phyloP scores from a whole-genome alignment of 2,888 invertebrate species.

The Lochmaea crataegi region DNA sequence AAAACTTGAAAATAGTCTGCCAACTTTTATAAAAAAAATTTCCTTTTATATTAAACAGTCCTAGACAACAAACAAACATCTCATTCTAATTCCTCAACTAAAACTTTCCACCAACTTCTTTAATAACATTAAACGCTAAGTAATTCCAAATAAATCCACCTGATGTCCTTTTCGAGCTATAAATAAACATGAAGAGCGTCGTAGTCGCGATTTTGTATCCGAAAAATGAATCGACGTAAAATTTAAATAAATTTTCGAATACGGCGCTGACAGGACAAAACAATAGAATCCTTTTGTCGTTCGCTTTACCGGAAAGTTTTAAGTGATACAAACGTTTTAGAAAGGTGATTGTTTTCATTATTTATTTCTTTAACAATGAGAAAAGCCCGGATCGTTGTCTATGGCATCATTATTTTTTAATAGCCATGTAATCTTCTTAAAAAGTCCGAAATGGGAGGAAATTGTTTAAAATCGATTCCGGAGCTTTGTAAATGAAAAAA shows the following conservation, averaged over 20 bases:
- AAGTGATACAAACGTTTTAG: conserved; percentile 1
- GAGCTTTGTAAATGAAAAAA: too few species aligned
- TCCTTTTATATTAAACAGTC: too few species aligned
- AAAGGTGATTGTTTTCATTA: neutral
- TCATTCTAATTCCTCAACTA: neutral
- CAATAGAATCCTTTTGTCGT: neutral
- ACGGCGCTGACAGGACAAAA: neutral
- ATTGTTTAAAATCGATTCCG: too few species aligned
- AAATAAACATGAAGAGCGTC: neutral
- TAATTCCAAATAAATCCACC: neutral
- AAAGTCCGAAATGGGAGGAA: too few species aligned
- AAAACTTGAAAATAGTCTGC: too few species aligned
- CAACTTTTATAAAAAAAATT: too few species aligned
- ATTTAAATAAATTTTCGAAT: conserved; percentile 5
- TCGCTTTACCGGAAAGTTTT: conserved; percentile 3
- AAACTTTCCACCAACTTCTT: neutral
- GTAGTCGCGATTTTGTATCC: neutral
- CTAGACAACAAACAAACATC: too few species aligned
- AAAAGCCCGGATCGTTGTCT: neutral
- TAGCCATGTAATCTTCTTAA: neutral
- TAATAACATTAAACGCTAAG: neutral
- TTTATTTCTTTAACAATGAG: neutral
- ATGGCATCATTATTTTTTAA: conserved; percentile 3
- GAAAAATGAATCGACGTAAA: neutral
- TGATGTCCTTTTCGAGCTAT: neutral